Conservation (phyloP, 2,888 invertebrate species). For the Hesperia comma region DNA sequence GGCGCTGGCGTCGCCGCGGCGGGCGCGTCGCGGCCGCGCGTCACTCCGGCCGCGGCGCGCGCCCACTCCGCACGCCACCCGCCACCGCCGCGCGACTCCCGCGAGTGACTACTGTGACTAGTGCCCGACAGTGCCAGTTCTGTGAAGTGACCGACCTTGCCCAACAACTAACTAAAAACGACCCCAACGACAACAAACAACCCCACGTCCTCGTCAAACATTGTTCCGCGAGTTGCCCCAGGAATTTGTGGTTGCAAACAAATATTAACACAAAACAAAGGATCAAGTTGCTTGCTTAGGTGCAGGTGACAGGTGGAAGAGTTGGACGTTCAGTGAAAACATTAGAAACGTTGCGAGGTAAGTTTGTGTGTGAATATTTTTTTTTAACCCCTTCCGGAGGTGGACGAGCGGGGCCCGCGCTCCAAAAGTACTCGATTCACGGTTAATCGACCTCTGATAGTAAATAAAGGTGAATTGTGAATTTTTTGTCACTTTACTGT, state of each 20-base stretch:
- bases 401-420: constrained; percentile 38
- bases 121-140: constrained; percentile 57
- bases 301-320: constrained; percentile 68
- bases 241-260: constrained; percentile 76
- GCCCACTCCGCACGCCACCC: constrained; percentile 58
- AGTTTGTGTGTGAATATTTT: constrained; percentile 21
- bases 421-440: not conserved
- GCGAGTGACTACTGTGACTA: constrained; percentile 40
- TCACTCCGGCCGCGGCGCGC: constrained; percentile 81
- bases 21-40: constrained; percentile 63
- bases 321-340: constrained; percentile 21
- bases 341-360: constrained; percentile 22
- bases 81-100: constrained; percentile 55
- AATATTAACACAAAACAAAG: constrained; percentile 77
- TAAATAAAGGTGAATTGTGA: not conserved
- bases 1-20: constrained; percentile 60
- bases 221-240: constrained; percentile 49
- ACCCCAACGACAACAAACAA: not conserved
- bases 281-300: constrained; percentile 76
- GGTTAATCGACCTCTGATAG: not conserved
- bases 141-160: constrained; percentile 45
- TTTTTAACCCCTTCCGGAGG: constrained; percentile 31
- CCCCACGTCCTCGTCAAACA: not conserved
- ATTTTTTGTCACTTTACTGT: constrained; percentile 42
- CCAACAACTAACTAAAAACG: constrained; percentile 11